Base-by-base conservation (phyloP, 2,888 invertebrate genomes). In the Drosophila heteroneura region DNA sequence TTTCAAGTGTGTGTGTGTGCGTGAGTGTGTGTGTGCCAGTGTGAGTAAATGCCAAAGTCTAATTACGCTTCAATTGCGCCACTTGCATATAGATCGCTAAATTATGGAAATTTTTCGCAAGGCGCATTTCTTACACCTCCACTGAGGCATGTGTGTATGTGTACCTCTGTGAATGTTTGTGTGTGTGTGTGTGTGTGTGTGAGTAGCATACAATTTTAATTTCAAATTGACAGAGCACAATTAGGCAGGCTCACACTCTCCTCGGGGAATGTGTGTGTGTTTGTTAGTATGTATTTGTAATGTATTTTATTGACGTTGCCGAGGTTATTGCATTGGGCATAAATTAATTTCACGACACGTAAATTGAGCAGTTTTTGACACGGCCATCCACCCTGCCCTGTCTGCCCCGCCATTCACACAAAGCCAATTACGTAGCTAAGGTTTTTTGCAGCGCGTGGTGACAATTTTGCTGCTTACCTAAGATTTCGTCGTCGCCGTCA, bases 321-420 rank as follows among this genome's bases (percentile, higher is more conserved):
- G 91, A 92, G 92, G 92, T 93, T 93, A 93, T 93, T 93, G 92
- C 92, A 91, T 87, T 83, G 85, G 88, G 92, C 93, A 93, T 93
- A 93, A 93, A 93, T 93, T 93, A 93, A 93, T 93, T 93, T 93
- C 93, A 93, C 92, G 91, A 92, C 87, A 90, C 92, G 91, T 91
- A 92, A 92, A 92, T 92, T 91, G 89, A 88, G 83, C 91, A 89
- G 92, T 91, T 91, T 90, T 89, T 88, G 85, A 88, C 87, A 85
- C 85, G 61, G 67, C 56, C 62, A 44, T 16, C 41, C 16, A 30
- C 22, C 52, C 30, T 30, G 14, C 22, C 49, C 16, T 12, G n/a
- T 22, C 35, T 33, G n/a, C 61, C 59, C 47, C 22, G 32, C 22
- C n/a, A 30, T 39, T 28, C 19, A 60, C 64, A 74, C 73, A 83